Conservation (phyloP, 1,140 invertebrate species). For the Homarus americanus region DNA sequence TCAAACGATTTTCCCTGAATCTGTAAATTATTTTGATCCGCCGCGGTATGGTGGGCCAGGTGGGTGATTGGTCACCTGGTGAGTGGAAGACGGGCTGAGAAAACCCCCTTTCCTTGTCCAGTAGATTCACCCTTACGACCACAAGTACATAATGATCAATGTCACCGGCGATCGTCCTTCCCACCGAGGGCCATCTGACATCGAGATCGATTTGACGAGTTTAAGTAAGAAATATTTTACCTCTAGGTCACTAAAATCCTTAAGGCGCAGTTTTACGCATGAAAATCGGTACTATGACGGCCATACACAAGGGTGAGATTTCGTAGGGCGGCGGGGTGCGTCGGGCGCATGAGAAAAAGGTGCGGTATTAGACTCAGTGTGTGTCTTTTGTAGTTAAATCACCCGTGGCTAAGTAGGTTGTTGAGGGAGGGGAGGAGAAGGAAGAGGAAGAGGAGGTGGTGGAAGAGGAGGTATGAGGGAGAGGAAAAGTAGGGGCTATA, state of each 20-base stretch:
- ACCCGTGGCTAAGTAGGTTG: conserved; percentile 40
- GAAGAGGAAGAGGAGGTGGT: neutral
- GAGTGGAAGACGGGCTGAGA: neutral
- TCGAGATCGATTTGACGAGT: neutral
- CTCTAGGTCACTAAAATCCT: conserved; percentile 1
- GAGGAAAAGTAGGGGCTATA: neutral
- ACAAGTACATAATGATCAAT: neutral
- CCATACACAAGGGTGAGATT: conserved; percentile 1
- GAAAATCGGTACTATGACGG: too few relatives aligned
- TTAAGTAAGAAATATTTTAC: conserved; percentile 34
- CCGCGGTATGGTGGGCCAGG: neutral
- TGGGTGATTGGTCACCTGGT: conserved; percentile 1
- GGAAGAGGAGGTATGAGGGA: neutral
- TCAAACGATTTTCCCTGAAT: conserved; percentile 12
- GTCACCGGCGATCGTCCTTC: neutral
- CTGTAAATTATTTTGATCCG: conserved; percentile 26
- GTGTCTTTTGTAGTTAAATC: conserved; percentile 37
- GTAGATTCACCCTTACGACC: conserved; percentile 4
- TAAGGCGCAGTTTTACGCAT: too few relatives aligned
- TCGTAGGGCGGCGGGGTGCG: neutral
- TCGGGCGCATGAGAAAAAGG: neutral
- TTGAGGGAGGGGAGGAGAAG: neutral
- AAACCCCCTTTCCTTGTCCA: neutral
- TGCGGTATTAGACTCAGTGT: conserved; percentile 19
- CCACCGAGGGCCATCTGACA: too few relatives aligned